phyloP scores from a whole-genome alignment of 37 sponge, comb jelly and placozoan species.

The Spongilla lacustris region DNA sequence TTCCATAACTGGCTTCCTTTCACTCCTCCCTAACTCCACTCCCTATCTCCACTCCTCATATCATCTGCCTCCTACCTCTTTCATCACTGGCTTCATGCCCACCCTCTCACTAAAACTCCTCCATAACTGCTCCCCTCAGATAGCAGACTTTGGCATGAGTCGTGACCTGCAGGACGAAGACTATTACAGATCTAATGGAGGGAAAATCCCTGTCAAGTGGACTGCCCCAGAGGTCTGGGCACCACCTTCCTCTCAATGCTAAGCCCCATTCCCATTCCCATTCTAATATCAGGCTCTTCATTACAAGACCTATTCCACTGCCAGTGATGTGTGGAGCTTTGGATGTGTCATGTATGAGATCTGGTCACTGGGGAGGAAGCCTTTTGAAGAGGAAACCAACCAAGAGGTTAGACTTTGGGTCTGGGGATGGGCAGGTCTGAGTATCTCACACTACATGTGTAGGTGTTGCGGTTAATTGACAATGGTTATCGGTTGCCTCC shows the following conservation, averaged over 20 bases:
- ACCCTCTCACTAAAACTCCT: too few relatives aligned
- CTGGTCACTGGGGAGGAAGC: conserved; percentile 61
- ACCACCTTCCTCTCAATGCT: background rate
- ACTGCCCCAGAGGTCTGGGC: conserved; percentile 29
- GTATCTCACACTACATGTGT: too few relatives aligned
- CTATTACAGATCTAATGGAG: conserved; percentile 25
- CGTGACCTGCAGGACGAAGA: conserved; percentile 10
- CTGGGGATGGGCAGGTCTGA: too few relatives aligned
- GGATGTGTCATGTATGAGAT: conserved; percentile 70
- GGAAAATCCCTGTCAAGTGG: conserved; percentile 52
- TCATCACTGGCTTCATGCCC: too few relatives aligned
- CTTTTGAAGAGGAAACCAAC: conserved; percentile 31
- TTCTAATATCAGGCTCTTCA: conserved; percentile 36
- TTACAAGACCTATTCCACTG: conserved; percentile 51
- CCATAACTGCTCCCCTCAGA: background rate
- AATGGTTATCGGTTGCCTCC: conserved; percentile 39
- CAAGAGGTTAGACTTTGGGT: conserved; percentile 8
- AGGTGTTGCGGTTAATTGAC: background rate
- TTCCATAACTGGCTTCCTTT: too few relatives aligned
- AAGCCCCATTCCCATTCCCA: background rate
- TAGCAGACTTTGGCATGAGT: conserved; percentile 65
- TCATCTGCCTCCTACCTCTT: too few relatives aligned
- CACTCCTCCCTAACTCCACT: too few relatives aligned
- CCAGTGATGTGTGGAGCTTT: conserved; percentile 74
- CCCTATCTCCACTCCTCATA: too few relatives aligned